phyloP scores from a whole-genome alignment of 2,888 invertebrate species.

The Heliconius aoede region DNA sequence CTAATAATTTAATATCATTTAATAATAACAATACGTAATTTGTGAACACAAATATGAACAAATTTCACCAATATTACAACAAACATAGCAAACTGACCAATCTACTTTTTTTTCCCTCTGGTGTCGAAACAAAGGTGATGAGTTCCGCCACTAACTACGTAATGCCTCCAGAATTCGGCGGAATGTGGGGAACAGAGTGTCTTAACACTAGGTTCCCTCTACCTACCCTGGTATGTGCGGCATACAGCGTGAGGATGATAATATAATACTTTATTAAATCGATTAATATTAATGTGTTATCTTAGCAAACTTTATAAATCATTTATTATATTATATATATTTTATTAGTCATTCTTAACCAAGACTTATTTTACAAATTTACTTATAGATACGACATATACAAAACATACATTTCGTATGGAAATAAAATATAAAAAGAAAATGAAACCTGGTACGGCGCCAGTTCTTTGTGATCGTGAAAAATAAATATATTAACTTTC shows the following conservation, averaged over 20 bases:
- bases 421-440: slow-evolving; percentile 16
- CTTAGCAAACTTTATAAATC: neutral
- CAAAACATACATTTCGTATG: slow-evolving; percentile 7
- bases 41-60: neutral
- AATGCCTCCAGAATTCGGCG: no score
- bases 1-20: no score
- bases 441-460: slow-evolving; percentile 51
- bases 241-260: no score
- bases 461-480: slow-evolving; percentile 52
- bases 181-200: no score
- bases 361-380: slow-evolving; percentile 2
- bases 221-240: no score
- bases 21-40: no score
- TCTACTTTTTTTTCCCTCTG: neutral
- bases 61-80: neutral
- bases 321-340: neutral
- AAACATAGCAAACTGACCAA: neutral
- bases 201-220: no score
- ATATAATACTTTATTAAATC: no score
- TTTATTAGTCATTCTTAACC: neutral
- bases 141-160: no score
- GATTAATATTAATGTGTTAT: neutral
- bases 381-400: slow-evolving; percentile 1
- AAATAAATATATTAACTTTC: slow-evolving; percentile 44
- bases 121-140: no score